Conservation (phyloP, 2,797 vertebrate genomes). For the Oreochromis grahami region DNA sequence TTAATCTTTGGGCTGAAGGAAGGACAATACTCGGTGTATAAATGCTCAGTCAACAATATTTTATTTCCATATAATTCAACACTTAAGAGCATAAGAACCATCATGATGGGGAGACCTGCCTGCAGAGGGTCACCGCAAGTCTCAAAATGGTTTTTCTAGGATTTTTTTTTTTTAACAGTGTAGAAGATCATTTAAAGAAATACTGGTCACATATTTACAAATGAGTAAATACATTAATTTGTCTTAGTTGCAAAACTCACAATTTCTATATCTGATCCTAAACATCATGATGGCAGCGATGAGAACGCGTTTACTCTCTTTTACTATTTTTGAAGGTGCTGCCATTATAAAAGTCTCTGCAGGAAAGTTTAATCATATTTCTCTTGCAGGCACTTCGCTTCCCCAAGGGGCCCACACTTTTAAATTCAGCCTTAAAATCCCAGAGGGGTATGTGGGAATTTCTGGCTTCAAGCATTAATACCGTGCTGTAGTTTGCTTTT, state of each 20-base stretch:
- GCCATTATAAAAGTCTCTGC: not conserved
- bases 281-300: not conserved
- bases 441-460: constrained; percentile 80
- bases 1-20: too few relatives aligned
- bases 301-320: not conserved
- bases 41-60: too few relatives aligned
- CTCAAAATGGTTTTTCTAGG: too few relatives aligned
- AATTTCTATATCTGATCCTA: not conserved
- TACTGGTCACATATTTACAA: not conserved
- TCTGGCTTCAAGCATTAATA: not conserved
- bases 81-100: too few relatives aligned
- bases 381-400: constrained; percentile 60
- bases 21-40: too few relatives aligned
- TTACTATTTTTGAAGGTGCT: not conserved
- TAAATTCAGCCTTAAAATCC: constrained; percentile 86
- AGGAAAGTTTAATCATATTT: not conserved
- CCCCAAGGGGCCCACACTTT: constrained; percentile 82
- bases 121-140: too few relatives aligned
- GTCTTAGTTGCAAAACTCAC: not conserved
- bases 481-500: not conserved
- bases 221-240: not conserved
- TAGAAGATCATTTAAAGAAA: not conserved
- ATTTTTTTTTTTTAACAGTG: too few relatives aligned
- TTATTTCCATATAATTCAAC: too few relatives aligned
- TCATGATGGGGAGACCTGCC: too few relatives aligned